Evolutionary conservation across 1,140 invertebrate genomes (phyloP), one percentile per base, ranked within the genome.

Genomic region (Drepana arcuata): DNA sequence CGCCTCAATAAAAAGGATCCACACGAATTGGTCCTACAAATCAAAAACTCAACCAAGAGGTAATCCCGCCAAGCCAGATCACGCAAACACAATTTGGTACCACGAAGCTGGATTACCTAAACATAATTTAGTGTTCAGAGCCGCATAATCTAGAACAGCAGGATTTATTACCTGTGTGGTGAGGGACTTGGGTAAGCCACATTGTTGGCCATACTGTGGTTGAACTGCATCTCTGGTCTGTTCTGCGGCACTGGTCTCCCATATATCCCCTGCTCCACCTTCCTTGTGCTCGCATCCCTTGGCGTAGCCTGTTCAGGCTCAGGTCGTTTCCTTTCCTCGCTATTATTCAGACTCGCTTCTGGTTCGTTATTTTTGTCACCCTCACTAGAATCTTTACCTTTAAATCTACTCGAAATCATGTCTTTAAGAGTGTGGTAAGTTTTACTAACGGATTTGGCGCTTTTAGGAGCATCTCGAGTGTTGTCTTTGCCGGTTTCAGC

Each of bases 381-480:
- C 10, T 77, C 74, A 52, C 65, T 73, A 32, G 62, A 82, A n/a
- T 89, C 88, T 58, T 88, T 88, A 39, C 83, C 88, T 56, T 90
- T 91, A 65, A 94, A 93, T 62, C 90, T 88, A 72, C 89, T 92
- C 2, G 91, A 92, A 57, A 94, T 92, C 85, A 94, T 93, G 63
- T 93, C 92, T 83, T 93, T 93, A 35, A 94, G 88, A 12, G 92
- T 91, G 59, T 93, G 90, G 62, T 93, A 94, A 0, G 92, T 93
- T 68, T 91, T 90, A 24, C 88, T 88, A 27, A 91, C 84, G 2
- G 88, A 86, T 64, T 90, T 90, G 12, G 85, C 84, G 42, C 85
- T 88, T 48, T 89, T 89, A 5, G 88, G 87, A 0, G 84, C 73
- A 46, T 87, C 84, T 65, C 77, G 82, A 6, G 73, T 75, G 14